phyloP scores from a whole-genome alignment of 2,113 vertebrate genomes.

The Psammodynastes pulverulentus region DNA sequence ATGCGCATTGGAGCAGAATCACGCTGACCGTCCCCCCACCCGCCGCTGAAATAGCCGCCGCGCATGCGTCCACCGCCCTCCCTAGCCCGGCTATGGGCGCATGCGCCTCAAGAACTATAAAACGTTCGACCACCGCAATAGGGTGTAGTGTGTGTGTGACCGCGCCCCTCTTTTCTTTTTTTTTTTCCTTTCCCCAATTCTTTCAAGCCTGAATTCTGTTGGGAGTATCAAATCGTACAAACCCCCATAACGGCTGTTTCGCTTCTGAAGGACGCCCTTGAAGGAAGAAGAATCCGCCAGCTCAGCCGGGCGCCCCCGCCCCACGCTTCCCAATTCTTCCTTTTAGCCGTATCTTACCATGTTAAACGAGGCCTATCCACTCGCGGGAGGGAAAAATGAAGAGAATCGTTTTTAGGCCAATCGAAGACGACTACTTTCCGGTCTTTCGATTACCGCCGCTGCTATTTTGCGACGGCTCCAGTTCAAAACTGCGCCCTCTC shows the following conservation, averaged over 20 bases:
- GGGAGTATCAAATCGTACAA: too few relatives aligned
- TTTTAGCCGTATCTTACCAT: conserved; percentile 55
- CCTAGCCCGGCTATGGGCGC: not conserved
- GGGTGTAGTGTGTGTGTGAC: not conserved
- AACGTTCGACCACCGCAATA: not conserved
- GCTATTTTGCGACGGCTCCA: conserved; percentile 42
- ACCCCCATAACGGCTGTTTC: accelerated
- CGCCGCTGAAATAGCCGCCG: accelerated
- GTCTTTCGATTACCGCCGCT: accelerated
- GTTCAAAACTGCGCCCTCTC: conserved; percentile 76
- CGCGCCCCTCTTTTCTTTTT: conserved; percentile 33
- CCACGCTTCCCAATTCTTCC: not conserved
- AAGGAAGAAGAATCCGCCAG: not conserved
- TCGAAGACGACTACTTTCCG: accelerated
- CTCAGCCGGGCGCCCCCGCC: not conserved
- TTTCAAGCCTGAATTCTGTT: not conserved
- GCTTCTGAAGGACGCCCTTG: not conserved
- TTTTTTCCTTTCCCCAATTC: too few relatives aligned
- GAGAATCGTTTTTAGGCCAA: conserved; percentile 22
- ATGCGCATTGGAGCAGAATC: conserved; percentile 34
- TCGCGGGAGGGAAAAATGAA: not conserved
- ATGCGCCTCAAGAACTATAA: conserved; percentile 26
- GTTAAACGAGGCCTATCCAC: conserved; percentile 25
- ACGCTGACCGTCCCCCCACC: accelerated
- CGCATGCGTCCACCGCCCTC: conserved; percentile 15